A percentile compares a stretch with the other conserved stretches of the same genome.
phyloP scores from a whole-genome alignment of 2,888 invertebrate genomes.

The Eudemis profundana region DNA sequence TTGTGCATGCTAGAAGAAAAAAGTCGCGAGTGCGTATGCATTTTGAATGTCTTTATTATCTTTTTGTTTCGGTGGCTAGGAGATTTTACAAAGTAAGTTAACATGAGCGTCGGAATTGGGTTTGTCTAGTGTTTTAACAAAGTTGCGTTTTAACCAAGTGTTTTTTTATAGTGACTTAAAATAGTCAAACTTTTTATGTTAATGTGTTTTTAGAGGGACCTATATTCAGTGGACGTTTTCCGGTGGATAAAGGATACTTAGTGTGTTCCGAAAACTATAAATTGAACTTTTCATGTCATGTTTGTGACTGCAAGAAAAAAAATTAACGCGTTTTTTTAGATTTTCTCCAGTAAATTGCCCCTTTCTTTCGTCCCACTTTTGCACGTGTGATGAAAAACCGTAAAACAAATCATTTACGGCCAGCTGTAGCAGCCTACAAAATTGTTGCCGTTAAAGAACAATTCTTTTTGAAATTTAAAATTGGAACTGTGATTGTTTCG shows the following conservation, averaged over 20 bases:
- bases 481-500: constrained; percentile 20
- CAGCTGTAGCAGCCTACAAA: not conserved
- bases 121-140: constrained; percentile 6
- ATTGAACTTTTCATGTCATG: no score
- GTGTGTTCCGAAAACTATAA: no score
- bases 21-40: not conserved
- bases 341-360: no score
- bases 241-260: no score
- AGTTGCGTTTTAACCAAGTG: constrained; percentile 1
- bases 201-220: no score
- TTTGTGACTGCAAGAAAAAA: no score
- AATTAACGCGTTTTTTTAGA: no score
- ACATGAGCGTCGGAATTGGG: constrained; percentile 11
- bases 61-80: not conserved
- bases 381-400: not conserved
- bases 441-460: not conserved
- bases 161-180: not conserved
- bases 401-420: not conserved
- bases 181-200: not conserved
- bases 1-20: not conserved
- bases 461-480: constrained; percentile 22
- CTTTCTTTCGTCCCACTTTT: no score
- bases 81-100: constrained; percentile 2
- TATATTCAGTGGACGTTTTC: no score
- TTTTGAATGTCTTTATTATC: not conserved